Evolutionary conservation across 1,140 invertebrate species (phyloP).

Genomic region (Philopotamus ludificatus): DNA sequence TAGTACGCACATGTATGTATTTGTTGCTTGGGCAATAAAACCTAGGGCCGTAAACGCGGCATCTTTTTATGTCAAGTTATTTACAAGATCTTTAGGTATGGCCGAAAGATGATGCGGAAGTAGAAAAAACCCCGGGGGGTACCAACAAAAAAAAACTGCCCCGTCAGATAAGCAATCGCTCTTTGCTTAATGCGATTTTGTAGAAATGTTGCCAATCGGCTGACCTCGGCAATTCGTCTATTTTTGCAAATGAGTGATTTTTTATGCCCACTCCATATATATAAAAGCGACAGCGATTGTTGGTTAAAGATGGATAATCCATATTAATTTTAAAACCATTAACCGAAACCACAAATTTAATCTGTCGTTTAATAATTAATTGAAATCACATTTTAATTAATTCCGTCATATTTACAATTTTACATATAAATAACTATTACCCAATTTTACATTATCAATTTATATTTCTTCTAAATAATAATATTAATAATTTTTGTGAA

Average conservation of each 20-base stretch:
- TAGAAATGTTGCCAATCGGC: background rate
- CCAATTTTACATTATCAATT: no score
- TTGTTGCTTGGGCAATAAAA: conserved; percentile 32
- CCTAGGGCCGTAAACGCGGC: conserved; percentile 35
- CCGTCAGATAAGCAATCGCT: conserved; percentile 25
- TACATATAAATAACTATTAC: no score
- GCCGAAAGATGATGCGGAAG: background rate
- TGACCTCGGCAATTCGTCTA: conserved; percentile 14
- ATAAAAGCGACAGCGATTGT: no score
- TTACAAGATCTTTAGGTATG: conserved; percentile 27
- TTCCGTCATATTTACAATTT: no score
- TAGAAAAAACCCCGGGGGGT: background rate
- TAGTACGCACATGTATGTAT: conserved; percentile 8
- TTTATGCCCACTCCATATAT: no score
- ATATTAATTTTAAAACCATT: no score
- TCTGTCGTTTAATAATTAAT: no score
- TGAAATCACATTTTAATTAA: no score
- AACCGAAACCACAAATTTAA: no score
- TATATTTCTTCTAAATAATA: no score
- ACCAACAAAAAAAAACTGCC: conserved; percentile 14
- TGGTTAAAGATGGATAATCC: no score
- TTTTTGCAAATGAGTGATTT: conserved; percentile 30
- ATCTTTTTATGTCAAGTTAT: conserved; percentile 39
- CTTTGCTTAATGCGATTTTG: conserved; percentile 9
- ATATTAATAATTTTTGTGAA: no score